Conservation (phyloP, 2,888 invertebrate genomes). For the Neoscelio sp. region DNA sequence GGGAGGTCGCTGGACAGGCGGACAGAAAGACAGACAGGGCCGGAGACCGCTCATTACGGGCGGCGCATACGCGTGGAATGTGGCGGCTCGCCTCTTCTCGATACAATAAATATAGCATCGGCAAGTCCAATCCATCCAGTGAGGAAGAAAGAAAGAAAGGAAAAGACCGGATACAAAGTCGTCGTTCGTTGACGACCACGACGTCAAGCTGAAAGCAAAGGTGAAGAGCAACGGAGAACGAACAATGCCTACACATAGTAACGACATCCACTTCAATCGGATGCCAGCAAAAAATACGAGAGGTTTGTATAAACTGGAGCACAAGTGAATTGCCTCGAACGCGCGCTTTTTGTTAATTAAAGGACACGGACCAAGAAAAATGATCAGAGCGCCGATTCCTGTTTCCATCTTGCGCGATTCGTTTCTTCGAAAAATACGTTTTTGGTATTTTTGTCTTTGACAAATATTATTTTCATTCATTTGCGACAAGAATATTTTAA, state of each 20-base stretch:
- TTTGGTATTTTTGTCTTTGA: slow-evolving; percentile 40
- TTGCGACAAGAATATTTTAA: slow-evolving; percentile 4
- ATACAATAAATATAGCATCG: slow-evolving; percentile 81
- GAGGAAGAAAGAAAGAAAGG: slow-evolving; percentile 66
- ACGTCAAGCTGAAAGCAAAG: slow-evolving; percentile 49
- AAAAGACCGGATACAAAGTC: slow-evolving; percentile 60
- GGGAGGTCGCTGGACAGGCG: slow-evolving; percentile 71
- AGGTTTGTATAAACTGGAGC: slow-evolving; percentile 60
- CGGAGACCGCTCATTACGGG: slow-evolving; percentile 82
- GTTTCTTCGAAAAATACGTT: slow-evolving; percentile 38
- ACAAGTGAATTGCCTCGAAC: slow-evolving; percentile 47
- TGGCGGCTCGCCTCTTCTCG: slow-evolving; percentile 75
- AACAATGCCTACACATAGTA: slow-evolving; percentile 79
- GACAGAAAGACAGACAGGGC: slow-evolving; percentile 80
- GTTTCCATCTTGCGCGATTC: slow-evolving; percentile 15
- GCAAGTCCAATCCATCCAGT: slow-evolving; percentile 65
- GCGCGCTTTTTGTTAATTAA: slow-evolving; percentile 66
- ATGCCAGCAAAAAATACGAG: slow-evolving; percentile 69
- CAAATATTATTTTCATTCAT: slow-evolving; percentile 44
- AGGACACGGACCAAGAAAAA: slow-evolving; percentile 47
- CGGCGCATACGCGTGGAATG: slow-evolving; percentile 81
- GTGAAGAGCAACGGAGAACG: slow-evolving; percentile 45
- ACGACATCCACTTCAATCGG: slow-evolving; percentile 81
- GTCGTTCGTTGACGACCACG: slow-evolving; percentile 74
- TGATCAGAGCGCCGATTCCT: slow-evolving; percentile 38